Evolutionary conservation across 2,797 vertebrate species (phyloP), one percentile per base, ranked within the genome.

Genomic region (Propithecus deckenii): DNA sequence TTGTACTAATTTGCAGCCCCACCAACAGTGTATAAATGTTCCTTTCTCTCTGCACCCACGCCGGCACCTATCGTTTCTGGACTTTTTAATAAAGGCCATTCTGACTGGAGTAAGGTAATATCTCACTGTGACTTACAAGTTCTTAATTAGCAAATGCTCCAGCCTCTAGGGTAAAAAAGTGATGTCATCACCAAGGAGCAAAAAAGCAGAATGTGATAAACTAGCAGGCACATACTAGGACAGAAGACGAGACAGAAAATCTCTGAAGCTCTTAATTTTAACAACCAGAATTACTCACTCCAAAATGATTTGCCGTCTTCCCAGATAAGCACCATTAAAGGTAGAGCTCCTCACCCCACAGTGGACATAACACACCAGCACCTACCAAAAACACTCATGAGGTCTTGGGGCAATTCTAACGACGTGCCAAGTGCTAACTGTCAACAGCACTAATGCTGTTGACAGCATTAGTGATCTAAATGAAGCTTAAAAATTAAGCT

Each of bases 321-420:
- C 61, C 35, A 87, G 75, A 59, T 12, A 57, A 35, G 22, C 41
- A 46, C 28, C 48, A 48, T 4, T 57, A 32, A 55, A 48, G 32
- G 7, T 2, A 38, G 46, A 57, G 48, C 13, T 2, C 7, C 41
- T n/a, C 22, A 5, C 5, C 65, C 57, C 17, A 1, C 0, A 2
- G 43, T 1, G 1, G 61, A n/a, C 71, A 25, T 1, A 59, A 48
- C 9, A 17, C 17, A 4, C 7, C 57, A 28, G 20, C 1, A 2
- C 41, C 38, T 23, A 32, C 46, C 2, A 0, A 14, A 87, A 72
- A 28, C 0, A 0, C 57, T 25, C 32, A 5, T 1, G 9, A 52
- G 79, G 38, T n/a, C 81, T 23, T 4, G 4, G 61, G 55, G 32
- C 7, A 22, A 50, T 23, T 30, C 15, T 0, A 72, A 32, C 43